Evolutionary conservation across 2,113 vertebrate species (phyloP), one percentile per base, ranked within the genome.

Genomic region (Tor tambroides): DNA sequence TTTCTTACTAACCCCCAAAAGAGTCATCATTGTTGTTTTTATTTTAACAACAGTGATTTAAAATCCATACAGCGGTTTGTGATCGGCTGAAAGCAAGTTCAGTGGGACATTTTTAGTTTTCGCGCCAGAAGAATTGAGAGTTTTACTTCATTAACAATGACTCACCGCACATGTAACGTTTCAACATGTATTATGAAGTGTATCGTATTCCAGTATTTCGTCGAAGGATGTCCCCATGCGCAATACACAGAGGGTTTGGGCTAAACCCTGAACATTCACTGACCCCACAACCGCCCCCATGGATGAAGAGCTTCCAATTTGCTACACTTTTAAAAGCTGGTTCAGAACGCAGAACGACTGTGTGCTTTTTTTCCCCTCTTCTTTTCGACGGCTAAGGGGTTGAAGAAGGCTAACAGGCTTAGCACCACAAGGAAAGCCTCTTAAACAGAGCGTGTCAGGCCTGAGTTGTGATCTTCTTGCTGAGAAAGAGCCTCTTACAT

Each of bases 361-460:
- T 72, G 67, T 38, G 46, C 30, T 15, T 83, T 71, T n/a, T 79
- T 46, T 5, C 6, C 21, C 46, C 21, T 17, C 26, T n/a, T 43
- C 10, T 84, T 46, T 72, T 38, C 11, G 5, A 35, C 28, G 46
- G 67, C 49, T 84, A 26, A 35, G 69, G 49, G 32, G 82, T 54
- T 84, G 65, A 56, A 35, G 49, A 54, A 54, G 82, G 82, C 82
- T 84, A 83, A 83, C 81, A 83, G 81, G 81, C 81, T 83, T 83
- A 83, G 81, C 63, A 83, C 63, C 43, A 83, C n/a, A 83, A 71
- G 63, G 61, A 83, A 83, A 83, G 80, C 80, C 43, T 83, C 80
- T 83, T 83, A 69, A 83, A 83, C 81, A 51, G 63, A 83, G 81
- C 65, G 65, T 83, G 81, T 83, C 81, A 43, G 81, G 61, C 28